Base-by-base conservation (phyloP, 2,113 vertebrate genomes). In the Thunnus thynnus region DNA sequence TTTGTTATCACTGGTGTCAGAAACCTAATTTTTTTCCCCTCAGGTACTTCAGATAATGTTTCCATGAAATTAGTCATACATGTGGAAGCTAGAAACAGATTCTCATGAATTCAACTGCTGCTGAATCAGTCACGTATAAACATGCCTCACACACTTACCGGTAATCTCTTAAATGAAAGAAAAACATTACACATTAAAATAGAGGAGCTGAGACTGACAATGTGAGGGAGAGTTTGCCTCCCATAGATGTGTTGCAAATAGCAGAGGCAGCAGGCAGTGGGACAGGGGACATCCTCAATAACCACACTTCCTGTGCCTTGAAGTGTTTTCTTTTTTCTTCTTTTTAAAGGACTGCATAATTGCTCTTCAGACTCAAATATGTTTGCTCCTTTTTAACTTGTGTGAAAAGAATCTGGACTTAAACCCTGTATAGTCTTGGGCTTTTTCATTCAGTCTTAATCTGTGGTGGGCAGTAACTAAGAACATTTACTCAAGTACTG, bases 271-370 rank as follows among this genome's bases (percentile, higher is more conserved):
- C 5, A n/a, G 30, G 32, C n/a, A 66, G 17, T 0, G 25, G 30
- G 27, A 54, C 55, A 67, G 69, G 61, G 72, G 36, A 48, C 22
- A 61, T 79, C 68, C 78, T 82, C 36, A 68, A 67, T 7, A 75
- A 17, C 44, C 54, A 32, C 67, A 57, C 64, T 88, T 92, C 85
- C 85, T 86, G 72, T 76, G 55, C 77, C 56, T 64, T 71, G 44
- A 87, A 83, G 74, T 66, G 63, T 20, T 22, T 77, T 46, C 76
- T 47, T 76, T 41, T 20, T 3, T 30, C 27, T 3, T 32, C 70
- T 44, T 64, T 71, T 50, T n/a, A 54, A 66, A 72, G 14, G 2
- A n/a, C 32, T 5, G 44, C 71, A 50, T 74, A 7, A 7, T 56
- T 54, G 20, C 51, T 72, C 56, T 36, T 41, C 8, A 44, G 32